phyloP scores from a whole-genome alignment of 2,888 invertebrate species.

The Muscina levida region DNA sequence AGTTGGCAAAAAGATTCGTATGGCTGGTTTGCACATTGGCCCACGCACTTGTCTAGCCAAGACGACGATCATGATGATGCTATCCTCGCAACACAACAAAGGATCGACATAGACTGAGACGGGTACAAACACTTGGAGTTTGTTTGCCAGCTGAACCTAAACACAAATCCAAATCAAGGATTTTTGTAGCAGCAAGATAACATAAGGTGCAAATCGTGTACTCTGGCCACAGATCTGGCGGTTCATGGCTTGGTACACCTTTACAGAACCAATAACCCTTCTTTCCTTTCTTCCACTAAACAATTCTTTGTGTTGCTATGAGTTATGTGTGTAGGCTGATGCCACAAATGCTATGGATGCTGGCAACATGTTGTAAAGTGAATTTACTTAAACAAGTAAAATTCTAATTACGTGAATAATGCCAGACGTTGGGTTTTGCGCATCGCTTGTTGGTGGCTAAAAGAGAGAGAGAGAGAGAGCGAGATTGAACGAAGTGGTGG shows the following conservation, averaged over 20 bases:
- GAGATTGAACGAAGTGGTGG: too few relatives aligned
- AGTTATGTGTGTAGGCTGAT: slow-evolving; percentile 5
- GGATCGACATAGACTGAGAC: background rate
- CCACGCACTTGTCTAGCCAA: slow-evolving; percentile 70
- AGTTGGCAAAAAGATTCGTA: slow-evolving; percentile 44
- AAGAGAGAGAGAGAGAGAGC: too few relatives aligned
- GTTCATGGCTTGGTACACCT: background rate
- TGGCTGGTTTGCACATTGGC: slow-evolving; percentile 40
- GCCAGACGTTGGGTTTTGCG: background rate
- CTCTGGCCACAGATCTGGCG: background rate
- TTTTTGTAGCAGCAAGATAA: slow-evolving; percentile 18
- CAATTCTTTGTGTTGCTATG: background rate
- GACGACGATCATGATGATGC: slow-evolving; percentile 32
- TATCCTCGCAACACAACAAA: background rate
- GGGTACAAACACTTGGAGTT: background rate
- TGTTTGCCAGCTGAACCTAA: slow-evolving; percentile 16
- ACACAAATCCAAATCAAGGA: slow-evolving; percentile 18
- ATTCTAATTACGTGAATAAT: slow-evolving; percentile 5
- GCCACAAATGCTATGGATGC: background rate
- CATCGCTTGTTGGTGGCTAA: background rate
- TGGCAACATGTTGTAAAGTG: background rate
- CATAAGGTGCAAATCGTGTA: slow-evolving; percentile 7
- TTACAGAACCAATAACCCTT: background rate
- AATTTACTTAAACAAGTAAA: background rate
- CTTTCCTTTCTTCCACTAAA: background rate